These are phyloP conservation scores for Microctonus aethiopoides DNA, from an alignment of 2,888 invertebrate genomes.

Conservation along the genomic window DNA sequence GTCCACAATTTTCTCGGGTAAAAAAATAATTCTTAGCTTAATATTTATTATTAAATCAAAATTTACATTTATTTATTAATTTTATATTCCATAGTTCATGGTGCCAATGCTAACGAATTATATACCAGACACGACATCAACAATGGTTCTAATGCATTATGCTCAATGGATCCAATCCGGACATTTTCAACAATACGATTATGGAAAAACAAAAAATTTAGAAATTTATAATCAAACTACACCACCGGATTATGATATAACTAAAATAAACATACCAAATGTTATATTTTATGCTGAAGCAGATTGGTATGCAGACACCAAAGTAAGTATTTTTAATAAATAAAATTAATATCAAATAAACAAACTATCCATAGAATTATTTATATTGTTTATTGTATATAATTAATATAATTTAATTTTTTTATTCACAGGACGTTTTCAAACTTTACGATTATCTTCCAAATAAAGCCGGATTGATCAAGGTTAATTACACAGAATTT, in stretches of 20 bases:
- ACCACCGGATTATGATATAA: slow-evolving; percentile 75
- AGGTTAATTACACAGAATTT: slow-evolving; percentile 74
- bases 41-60: slow-evolving; percentile 70
- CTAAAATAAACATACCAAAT: slow-evolving; percentile 73
- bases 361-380: not conserved
- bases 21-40: slow-evolving; percentile 68
- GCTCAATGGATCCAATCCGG: slow-evolving; percentile 72
- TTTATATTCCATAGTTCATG: slow-evolving; percentile 66
- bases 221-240: slow-evolving; percentile 70
- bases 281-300: slow-evolving; percentile 77
- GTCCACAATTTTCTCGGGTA: not conserved
- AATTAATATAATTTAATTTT: not conserved
- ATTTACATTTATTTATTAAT: not conserved
- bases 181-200: slow-evolving; percentile 78
- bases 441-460: slow-evolving; percentile 70
- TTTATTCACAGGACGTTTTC: slow-evolving; percentile 70
- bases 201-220: slow-evolving; percentile 73
- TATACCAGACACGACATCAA: slow-evolving; percentile 80
- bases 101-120: slow-evolving; percentile 77
- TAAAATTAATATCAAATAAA: not conserved
- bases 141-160: slow-evolving; percentile 78
- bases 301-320: slow-evolving; percentile 78
- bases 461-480: slow-evolving; percentile 70
- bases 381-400: not conserved
- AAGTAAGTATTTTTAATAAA: slow-evolving; percentile 58